Evolutionary conservation across 2,888 invertebrate species (phyloP).

Genomic region (Polydrusus tereticollis): DNA sequence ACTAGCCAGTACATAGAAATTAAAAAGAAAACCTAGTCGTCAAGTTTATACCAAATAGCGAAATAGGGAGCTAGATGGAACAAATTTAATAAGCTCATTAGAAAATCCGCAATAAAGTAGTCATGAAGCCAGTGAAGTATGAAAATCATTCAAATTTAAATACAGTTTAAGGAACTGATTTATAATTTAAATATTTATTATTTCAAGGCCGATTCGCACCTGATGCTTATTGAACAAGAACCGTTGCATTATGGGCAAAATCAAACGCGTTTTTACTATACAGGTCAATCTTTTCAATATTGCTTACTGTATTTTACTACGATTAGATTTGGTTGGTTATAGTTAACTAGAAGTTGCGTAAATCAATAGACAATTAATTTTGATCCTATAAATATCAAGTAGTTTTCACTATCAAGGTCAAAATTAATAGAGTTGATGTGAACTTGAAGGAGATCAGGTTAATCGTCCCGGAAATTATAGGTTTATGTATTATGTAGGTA

Average conservation of each 20-base stretch:
- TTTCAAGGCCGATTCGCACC: conserved; percentile 36
- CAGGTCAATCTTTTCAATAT: conserved; percentile 17
- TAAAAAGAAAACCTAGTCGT: no score
- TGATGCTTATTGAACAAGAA: conserved; percentile 36
- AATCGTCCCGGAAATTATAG: no score
- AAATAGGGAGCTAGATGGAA: neutral
- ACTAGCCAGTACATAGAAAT: no score
- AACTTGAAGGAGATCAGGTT: no score
- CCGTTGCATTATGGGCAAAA: conserved; percentile 26
- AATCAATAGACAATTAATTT: no score
- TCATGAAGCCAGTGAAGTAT: conserved; percentile 23
- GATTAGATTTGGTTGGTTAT: conserved; percentile 21
- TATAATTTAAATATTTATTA: conserved; percentile 34
- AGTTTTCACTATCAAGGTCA: no score
- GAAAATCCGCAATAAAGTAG: conserved; percentile 25
- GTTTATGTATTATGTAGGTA: no score
- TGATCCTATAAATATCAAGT: no score
- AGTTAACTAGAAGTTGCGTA: neutral
- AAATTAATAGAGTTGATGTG: no score
- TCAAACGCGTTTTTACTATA: conserved; percentile 11
- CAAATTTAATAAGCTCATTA: conserved; percentile 11
- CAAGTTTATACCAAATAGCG: neutral
- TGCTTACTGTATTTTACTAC: conserved; percentile 1
- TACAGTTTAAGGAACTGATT: conserved; percentile 31
- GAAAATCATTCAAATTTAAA: conserved; percentile 28